phyloP scores from a whole-genome alignment of 1,140 invertebrate genomes.

The Sitobion miscanthi region DNA sequence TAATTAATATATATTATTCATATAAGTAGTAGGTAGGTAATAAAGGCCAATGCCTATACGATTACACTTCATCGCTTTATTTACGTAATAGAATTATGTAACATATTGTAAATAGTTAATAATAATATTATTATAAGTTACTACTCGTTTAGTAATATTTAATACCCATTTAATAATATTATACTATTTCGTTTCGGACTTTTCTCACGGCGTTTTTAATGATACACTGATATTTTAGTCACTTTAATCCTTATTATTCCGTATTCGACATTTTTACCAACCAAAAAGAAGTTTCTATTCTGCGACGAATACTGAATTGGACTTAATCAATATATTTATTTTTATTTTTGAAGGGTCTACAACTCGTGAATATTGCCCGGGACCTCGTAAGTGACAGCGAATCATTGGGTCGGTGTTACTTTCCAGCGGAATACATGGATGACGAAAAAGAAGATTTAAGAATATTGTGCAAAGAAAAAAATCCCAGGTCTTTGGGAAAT shows the following conservation, averaged over 20 bases:
- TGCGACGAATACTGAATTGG: neutral
- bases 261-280: too few relatives aligned
- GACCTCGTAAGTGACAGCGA: constrained; percentile 23
- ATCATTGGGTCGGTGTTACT: constrained; percentile 37
- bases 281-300: neutral
- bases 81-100: neutral
- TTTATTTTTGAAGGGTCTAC: constrained; percentile 15
- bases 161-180: too few relatives aligned
- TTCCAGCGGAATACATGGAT: constrained; percentile 42
- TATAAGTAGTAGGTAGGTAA: neutral
- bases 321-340: neutral
- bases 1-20: neutral
- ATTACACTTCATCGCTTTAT: neutral
- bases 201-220: too few relatives aligned
- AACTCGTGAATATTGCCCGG: constrained; percentile 20
- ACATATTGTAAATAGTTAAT: neutral
- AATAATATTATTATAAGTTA: too few relatives aligned
- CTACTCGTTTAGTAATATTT: too few relatives aligned
- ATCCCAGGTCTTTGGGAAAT: constrained; percentile 38
- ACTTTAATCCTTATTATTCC: too few relatives aligned
- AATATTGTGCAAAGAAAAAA: constrained; percentile 23
- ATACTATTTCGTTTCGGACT: too few relatives aligned
- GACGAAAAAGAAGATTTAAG: constrained; percentile 42
- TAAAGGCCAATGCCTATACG: neutral
- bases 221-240: too few relatives aligned